Evolutionary conservation across 2,888 invertebrate species (phyloP), one percentile per base, ranked within the genome.

Genomic region (Anorthoa munda): DNA sequence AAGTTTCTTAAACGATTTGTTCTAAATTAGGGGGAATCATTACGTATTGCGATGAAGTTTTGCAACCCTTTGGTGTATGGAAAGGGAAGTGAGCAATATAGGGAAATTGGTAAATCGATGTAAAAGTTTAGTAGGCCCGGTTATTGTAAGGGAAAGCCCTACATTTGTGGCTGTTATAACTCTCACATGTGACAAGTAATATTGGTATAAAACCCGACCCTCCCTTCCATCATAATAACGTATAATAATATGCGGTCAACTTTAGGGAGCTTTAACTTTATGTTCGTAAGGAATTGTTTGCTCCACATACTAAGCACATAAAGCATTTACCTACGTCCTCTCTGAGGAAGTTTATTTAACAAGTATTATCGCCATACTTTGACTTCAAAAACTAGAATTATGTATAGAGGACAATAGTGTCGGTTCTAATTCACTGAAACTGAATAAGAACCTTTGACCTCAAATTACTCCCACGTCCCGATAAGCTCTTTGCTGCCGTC

Each of bases 101-200:
- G 80, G 77, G 39, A 80, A 88, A 87, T 87, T 81, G 79, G 79
- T 86, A 86, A 87, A 87, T 80, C 80, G 82, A 85, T 88, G 81
- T 86, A 88, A 88, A 88, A 89, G 58, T 79, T 89, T 88, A 86
- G 89, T 88, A 89, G 87, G 86, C 79, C 55, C 77, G 75, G 80
- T 75, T 70, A 86, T 88, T 90, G 87, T 89, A 75, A 78, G 84
- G 75, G 71, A 84, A 84, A 81, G 83, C 79, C 79, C 78, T 83
- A 81, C 85, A 86, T 87, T 80, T 73, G 79, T 81, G 88, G 86
- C 78, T 81, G 82, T 86, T 89, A 89, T 91, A 91, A 89, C 79
- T 83, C 89, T 89, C 83, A 86, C 83, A 89, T 90, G 87, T 88
- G 90, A 89, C 90, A 90, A 86, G 86, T 89, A 88, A 91, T 91